phyloP scores from a whole-genome alignment of 2,888 invertebrate species.

The Corbicula japonica region DNA sequence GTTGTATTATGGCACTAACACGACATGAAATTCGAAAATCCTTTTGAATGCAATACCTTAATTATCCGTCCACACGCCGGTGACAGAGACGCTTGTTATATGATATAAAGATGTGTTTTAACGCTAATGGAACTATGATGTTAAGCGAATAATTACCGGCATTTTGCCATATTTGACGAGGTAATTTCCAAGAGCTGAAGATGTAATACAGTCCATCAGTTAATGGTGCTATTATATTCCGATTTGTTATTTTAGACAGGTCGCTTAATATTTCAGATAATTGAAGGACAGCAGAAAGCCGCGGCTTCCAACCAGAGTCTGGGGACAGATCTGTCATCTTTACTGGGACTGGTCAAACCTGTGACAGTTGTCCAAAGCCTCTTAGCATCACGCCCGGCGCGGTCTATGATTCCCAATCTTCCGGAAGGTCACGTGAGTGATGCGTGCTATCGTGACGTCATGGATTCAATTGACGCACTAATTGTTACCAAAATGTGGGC shows the following conservation, averaged over 20 bases:
- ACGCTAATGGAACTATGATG: no score
- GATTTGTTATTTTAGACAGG: not conserved
- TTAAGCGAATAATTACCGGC: no score
- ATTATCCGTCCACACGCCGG: no score
- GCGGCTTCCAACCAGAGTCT: constrained; percentile 12
- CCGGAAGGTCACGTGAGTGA: constrained; percentile 28
- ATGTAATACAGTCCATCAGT: not conserved
- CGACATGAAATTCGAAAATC: no score
- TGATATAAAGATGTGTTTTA: no score
- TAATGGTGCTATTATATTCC: not conserved
- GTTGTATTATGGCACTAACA: no score
- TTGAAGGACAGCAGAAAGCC: constrained; percentile 9
- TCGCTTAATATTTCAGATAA: constrained; percentile 5
- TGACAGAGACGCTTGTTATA: no score
- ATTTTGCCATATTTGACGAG: not conserved
- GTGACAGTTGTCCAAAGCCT: constrained; percentile 11
- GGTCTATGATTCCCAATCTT: constrained; percentile 7
- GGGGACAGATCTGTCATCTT: not conserved
- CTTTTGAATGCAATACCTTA: no score
- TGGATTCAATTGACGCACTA: constrained; percentile 41
- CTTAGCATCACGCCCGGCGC: constrained; percentile 14
- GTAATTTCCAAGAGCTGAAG: not conserved
- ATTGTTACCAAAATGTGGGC: constrained; percentile 50
- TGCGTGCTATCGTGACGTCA: constrained; percentile 45
- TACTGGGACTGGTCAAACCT: constrained; percentile 28